A percentile compares a stretch with the other conserved stretches of the same genome.
phyloP scores from a whole-genome alignment of 2,888 invertebrate genomes.

The Stenodema calcarata region DNA sequence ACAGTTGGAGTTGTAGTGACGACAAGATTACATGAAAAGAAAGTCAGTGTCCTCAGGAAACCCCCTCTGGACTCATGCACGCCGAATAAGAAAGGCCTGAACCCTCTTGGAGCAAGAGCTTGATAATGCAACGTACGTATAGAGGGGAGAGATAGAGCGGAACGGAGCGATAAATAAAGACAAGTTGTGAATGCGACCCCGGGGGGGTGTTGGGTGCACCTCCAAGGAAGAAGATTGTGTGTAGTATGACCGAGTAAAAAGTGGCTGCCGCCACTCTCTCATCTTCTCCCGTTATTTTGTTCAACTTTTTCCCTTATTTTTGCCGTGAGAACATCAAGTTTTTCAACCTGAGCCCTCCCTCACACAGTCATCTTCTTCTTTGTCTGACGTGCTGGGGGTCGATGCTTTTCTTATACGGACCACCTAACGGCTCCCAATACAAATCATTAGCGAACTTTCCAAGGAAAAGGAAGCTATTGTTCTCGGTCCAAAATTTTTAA shows the following conservation, averaged over 20 bases:
- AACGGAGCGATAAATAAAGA: slow-evolving; percentile 25
- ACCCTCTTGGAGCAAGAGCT: neutral
- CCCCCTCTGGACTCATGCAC: too few species aligned
- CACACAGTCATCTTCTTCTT: neutral
- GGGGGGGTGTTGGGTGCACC: neutral
- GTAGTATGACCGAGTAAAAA: neutral
- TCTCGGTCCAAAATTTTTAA: too few species aligned
- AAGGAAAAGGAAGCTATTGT: too few species aligned
- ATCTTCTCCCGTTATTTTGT: neutral
- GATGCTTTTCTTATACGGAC: neutral
- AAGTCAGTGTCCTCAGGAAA: too few species aligned
- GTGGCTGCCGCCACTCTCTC: neutral
- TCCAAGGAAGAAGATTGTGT: slow-evolving; percentile 3
- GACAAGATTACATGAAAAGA: too few species aligned
- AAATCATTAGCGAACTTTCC: too few species aligned
- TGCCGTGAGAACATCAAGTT: neutral
- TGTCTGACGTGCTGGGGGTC: neutral
- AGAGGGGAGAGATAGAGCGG: neutral
- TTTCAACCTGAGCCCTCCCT: neutral
- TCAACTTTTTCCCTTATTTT: neutral
- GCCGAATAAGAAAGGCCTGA: neutral
- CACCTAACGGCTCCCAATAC: neutral
- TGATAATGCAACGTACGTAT: neutral
- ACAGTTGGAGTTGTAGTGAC: too few species aligned
- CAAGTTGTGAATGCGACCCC: slow-evolving; percentile 32